A percentile compares a stretch with the other conserved stretches of the same genome.
Conservation (phyloP, 2,113 vertebrate genomes). For the Macquaria australasica region DNA sequence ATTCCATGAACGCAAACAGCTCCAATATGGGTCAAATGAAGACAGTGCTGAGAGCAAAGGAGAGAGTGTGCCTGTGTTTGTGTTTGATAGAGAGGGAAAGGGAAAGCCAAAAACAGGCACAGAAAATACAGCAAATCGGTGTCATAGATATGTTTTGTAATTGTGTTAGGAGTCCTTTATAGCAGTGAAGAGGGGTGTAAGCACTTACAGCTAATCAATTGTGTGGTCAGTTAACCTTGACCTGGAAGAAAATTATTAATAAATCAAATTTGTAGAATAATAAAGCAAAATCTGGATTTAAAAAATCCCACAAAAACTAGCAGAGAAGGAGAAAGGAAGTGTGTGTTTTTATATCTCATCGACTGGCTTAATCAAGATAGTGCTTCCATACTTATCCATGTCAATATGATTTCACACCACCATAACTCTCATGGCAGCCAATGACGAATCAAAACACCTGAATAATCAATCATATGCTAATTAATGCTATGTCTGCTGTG, state of each 20-base stretch:
- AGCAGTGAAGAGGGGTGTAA: background rate
- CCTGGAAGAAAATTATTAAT: background rate
- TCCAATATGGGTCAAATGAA: constrained; percentile 46
- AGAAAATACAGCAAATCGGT: background rate
- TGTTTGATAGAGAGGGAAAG: constrained; percentile 8
- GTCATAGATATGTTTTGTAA: background rate
- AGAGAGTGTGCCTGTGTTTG: constrained; percentile 8
- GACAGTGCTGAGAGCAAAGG: constrained; percentile 6
- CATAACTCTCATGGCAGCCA: constrained; percentile 32
- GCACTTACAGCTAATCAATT: background rate
- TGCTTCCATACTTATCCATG: constrained; percentile 53
- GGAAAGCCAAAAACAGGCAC: background rate
- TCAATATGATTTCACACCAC: constrained; percentile 59
- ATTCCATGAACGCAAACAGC: constrained; percentile 28
- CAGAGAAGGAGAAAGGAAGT: background rate
- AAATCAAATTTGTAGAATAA: background rate
- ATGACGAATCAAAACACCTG: constrained; percentile 42
- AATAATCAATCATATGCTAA: constrained; percentile 55
- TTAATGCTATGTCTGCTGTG: constrained; percentile 32
- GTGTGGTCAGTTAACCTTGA: background rate
- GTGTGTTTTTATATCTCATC: constrained; percentile 30
- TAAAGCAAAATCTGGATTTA: background rate
- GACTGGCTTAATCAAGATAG: constrained; percentile 56
- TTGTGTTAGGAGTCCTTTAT: background rate
- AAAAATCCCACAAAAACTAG: background rate